phyloP scores from a whole-genome alignment of 2,113 vertebrate genomes.

The Heteronetta atricapilla region DNA sequence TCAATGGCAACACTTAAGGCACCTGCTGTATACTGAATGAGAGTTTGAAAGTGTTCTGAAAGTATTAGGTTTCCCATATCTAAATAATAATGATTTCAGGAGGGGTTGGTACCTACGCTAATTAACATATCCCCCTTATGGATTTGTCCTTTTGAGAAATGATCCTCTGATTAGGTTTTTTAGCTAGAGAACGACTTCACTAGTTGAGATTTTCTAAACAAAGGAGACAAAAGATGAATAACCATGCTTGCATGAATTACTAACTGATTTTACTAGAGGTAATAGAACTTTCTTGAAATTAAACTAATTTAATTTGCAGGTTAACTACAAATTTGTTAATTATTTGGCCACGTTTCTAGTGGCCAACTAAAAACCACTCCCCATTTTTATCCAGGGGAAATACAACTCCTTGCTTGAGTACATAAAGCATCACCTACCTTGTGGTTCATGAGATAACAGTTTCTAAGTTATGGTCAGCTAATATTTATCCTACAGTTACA shows the following conservation, averaged over 20 bases:
- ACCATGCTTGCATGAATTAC: neutral
- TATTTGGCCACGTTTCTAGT: constrained; percentile 11
- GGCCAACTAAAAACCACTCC: neutral
- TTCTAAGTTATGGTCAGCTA: neutral
- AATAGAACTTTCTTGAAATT: neutral
- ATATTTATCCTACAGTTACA: constrained; percentile 1
- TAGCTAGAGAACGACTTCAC: neutral
- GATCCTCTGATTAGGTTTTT: neutral
- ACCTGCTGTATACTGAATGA: neutral
- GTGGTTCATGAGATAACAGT: neutral
- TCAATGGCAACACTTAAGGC: neutral
- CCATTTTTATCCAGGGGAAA: neutral
- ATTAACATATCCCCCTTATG: neutral
- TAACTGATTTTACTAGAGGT: neutral
- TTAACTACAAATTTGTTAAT: neutral
- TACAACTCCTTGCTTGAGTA: neutral
- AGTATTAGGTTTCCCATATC: neutral
- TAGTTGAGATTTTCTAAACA: neutral
- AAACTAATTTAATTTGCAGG: neutral
- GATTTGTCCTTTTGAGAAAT: neutral
- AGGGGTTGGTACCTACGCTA: neutral
- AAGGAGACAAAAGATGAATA: neutral
- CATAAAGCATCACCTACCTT: neutral
- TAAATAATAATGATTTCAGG: neutral
- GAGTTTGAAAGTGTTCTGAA: neutral